Conservation (phyloP, 2,888 invertebrate genomes). For the Caradrina clavipalpis region DNA sequence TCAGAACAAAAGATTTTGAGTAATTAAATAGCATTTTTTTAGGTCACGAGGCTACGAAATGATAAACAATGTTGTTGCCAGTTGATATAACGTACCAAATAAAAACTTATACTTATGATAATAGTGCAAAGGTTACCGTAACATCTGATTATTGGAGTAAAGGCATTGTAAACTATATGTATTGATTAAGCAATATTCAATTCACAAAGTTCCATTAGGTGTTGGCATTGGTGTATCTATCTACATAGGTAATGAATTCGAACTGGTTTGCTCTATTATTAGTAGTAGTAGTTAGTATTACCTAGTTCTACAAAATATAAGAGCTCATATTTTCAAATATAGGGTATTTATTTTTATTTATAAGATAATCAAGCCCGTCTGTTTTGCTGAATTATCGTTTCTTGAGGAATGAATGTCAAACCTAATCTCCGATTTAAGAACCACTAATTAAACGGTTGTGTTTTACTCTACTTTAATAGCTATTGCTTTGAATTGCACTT, state of each 20-base stretch:
- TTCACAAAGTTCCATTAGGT: slow-evolving; percentile 41
- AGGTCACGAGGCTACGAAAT: slow-evolving; percentile 87
- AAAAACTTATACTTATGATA: slow-evolving; percentile 82
- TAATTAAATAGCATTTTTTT: slow-evolving; percentile 75
- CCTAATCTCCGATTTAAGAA: not conserved
- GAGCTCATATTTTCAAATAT: not conserved
- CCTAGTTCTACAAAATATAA: not conserved
- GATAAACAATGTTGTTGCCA: slow-evolving; percentile 86
- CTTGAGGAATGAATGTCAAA: not conserved
- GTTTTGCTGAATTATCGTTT: not conserved
- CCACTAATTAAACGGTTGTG: not conserved
- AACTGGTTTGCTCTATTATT: not conserved
- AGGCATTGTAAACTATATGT: slow-evolving; percentile 49
- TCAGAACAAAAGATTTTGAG: slow-evolving; percentile 48
- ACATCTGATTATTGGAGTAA: slow-evolving; percentile 79
- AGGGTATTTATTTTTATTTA: not conserved
- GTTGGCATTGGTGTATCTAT: not conserved
- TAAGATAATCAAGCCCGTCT: not conserved
- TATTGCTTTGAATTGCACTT: slow-evolving; percentile 11
- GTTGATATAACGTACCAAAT: slow-evolving; percentile 83
- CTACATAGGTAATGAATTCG: not conserved
- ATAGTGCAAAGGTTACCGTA: slow-evolving; percentile 89
- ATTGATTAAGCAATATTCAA: slow-evolving; percentile 58
- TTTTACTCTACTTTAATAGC: not conserved
- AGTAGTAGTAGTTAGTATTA: not conserved